Evolutionary conservation across 2,797 vertebrate species (phyloP), one percentile per base, ranked within the genome.

Genomic region (Eptatretus atami): DNA sequence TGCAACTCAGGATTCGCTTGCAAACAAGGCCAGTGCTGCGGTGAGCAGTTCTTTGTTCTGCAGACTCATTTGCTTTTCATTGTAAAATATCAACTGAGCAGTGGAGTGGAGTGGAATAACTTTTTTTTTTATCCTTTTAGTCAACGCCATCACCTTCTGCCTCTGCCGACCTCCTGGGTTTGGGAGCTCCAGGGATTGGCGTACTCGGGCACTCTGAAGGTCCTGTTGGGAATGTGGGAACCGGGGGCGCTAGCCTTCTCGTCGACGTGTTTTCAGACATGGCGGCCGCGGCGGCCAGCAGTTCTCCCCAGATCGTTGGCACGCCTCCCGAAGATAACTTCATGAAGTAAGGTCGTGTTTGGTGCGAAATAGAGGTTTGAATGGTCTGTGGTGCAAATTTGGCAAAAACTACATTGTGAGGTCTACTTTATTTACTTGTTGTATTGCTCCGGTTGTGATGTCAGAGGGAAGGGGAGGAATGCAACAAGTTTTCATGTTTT

Each of bases 201-300:
- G 66, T 77, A 0, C 66, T 69, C 0, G 68, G 74, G 2, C 57
- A n/a, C 57, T n/a, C 15, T 12, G 57, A 24, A 61, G 57, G 57
- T 61, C 15, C 15, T 24, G 31, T 44, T 44, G 31, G 31, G 6
- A 44, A 44, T 44, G 57, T n/a, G 57, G 57, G 55, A 24, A 24
- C 15, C 15, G 55, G 57, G 24, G 57, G 57, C 1, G 82, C 81
- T 67, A 83, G 78, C 69, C 76, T 87, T 52, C 69, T 88, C 72
- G 84, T 88, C 63, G 84, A 87, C 2, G 84, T 88, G 52, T 88
- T 86, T 72, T 84, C 83, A 1, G 84, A 86, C 64, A 74, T 75
- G 31, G 31, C 31, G 31, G 31, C 31, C 2, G 31, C 31, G 4
- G 31, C 31, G 31, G 31, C 31, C 31, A 44, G 31, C 31, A 44